Base-by-base conservation (phyloP, 2,888 invertebrate genomes). In the Eristalinus aeneus region DNA sequence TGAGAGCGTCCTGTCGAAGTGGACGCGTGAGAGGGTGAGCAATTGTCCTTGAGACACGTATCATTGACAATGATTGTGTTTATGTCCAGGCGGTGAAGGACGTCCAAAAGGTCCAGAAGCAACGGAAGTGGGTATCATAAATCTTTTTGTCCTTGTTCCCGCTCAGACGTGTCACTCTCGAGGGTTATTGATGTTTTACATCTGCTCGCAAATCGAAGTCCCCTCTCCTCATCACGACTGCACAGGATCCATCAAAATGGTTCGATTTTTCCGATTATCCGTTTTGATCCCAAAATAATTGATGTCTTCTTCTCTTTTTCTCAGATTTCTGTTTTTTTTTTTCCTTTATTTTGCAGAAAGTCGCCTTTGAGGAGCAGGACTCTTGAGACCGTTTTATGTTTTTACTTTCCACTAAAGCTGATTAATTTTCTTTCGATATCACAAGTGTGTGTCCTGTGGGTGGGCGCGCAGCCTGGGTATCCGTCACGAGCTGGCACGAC, bases 161-260 rank as follows among this genome's bases (percentile, higher is more conserved):
- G 34, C 60, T 86, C 71, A 58, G 77, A 86, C 78, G 78, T 86
- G 86, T 86, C 86, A 86, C 67, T 82, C 65, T 78, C 61, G 82
- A 86, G 86, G 86, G 86, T 82, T 86, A 86, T 86, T 86, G 86
- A 86, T 86, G 86, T 82, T 86, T 86, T 78, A 86, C 86, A 86
- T 86, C 86, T 71, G 60, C 31, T 82, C 69, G 69, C 63, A 61
- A 82, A 86, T 78, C 77, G 82, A 74, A 78, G 67, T 86, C 82
- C 58, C 77, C 63, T 34, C 61, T 74, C 64, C 86, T 8, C 16
- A 61, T 78, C 74, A 71, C 81, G 68, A 5, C 27, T 5, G 5
- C 27, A 27, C 27, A 81, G 77, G 72, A 81, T 81, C 64, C 85
- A 86, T 86, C 86, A 78, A 71, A 86, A 76, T 78, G 82, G 74